Base-by-base conservation (phyloP, 2,797 vertebrate genomes). In the Periparus ater region DNA sequence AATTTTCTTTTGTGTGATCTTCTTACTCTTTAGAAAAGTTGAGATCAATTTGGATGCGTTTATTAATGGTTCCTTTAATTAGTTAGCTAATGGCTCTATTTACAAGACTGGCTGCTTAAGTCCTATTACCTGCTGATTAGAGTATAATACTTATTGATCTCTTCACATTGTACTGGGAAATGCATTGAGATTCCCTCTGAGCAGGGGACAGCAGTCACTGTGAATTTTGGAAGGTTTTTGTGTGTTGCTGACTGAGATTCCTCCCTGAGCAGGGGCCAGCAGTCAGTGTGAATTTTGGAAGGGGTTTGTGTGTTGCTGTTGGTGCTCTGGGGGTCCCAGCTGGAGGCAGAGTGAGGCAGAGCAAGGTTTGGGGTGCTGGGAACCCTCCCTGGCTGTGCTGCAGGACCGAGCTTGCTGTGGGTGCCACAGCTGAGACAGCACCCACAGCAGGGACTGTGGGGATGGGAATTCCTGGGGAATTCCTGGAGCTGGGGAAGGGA, bases 31-130 rank as follows among this genome's bases (percentile, higher is more conserved):
- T 34, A 61, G 51, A 88, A 91, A 94, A 87, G 70, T 40, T 75
- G 48, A 54, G 91, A 87, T 96, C 55, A 48, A 7, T 95, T 55
- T 4, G 11, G 47, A 73, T 86, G 34, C 68, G 62, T 96, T 88
- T 90, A 85, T 96, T 96, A 88, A 82, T 51, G 15, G 55, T 50
- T 65, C 60, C 40, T 93, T 93, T 96, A 95, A 95, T 95, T 85
- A 87, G 61, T 89, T 78, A 72, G 73, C 82, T 94, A 95, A 92
- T 92, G 67, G 47, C 92, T 93, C 2, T 23, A 54, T 84, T 80
- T 76, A 71, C 68, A 88, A 88, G 84, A 74, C 20, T 14, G 51
- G 13, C 88, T 78, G 47, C 3, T 2, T 44, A n/a, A 51, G 65
- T 88, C 54, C 65, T 65, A 8, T 81, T 91, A 65, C 81, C 57